Percentiles rank a stretch among this genome's conserved stretches.
phyloP scores from a whole-genome alignment of 2,888 invertebrate species.

The Nemotelus pantherinus region DNA sequence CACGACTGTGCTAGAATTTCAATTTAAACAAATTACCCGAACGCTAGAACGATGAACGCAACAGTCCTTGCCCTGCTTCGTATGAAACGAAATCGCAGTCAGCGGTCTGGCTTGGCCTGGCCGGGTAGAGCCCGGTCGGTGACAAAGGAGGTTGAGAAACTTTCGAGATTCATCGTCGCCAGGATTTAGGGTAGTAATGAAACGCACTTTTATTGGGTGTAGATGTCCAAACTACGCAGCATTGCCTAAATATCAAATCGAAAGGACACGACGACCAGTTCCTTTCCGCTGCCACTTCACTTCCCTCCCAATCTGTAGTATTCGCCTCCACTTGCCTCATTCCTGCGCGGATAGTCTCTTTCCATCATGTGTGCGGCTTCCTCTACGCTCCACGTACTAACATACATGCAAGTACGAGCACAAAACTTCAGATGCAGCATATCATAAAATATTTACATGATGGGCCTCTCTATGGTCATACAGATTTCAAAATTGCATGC shows the following conservation, averaged over 20 bases:
- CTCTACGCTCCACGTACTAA: not conserved
- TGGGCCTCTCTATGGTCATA: constrained; percentile 29
- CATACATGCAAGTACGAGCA: constrained; percentile 13
- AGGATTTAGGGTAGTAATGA: constrained; percentile 18
- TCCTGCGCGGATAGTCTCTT: not conserved
- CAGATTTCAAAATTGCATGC: constrained; percentile 36
- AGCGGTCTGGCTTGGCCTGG: not conserved
- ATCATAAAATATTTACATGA: constrained; percentile 39
- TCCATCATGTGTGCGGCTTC: constrained; percentile 7
- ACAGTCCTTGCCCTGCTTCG: constrained; percentile 12
- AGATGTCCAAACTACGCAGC: constrained; percentile 32
- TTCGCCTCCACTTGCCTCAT: not conserved
- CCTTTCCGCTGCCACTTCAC: constrained; percentile 2
- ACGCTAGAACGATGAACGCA: constrained; percentile 23
- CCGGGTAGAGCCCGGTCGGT: too few species aligned
- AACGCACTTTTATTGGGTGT: constrained; percentile 34
- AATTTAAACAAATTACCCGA: constrained; percentile 67
- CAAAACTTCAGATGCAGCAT: constrained; percentile 41
- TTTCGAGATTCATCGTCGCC: constrained; percentile 26
- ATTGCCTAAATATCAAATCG: constrained; percentile 20
- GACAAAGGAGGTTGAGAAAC: constrained; percentile 22
- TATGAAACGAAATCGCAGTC: not conserved
- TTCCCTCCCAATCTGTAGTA: not conserved
- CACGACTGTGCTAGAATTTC: constrained; percentile 73
- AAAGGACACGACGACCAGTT: constrained; percentile 2